Base-by-base conservation (phyloP, 2,797 vertebrate genomes). In the Choloepus didactylus region DNA sequence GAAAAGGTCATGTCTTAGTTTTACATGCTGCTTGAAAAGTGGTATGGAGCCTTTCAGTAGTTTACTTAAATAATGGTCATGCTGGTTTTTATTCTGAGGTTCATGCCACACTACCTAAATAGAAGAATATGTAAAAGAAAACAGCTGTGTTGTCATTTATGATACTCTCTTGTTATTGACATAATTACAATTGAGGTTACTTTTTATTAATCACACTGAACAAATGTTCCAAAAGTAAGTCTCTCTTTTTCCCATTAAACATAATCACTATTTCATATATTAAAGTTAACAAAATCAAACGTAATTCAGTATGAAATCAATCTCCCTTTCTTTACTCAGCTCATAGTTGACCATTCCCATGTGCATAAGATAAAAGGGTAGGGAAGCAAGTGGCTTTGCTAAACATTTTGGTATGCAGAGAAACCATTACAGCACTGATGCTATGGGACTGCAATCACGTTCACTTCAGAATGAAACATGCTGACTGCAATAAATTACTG, bases 171-270 rank as follows among this genome's bases (percentile, higher is more conserved):
- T 62, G 10, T 95, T 92, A 88, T 35, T 89, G 66, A 93, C 60
- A 91, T 95, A 96, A 96, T 56, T 93, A 16, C 54, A 77, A 79
- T 69, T 85, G 82, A 92, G 35, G 54, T 66, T 90, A n/a, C 67
- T 93, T 89, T 84, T 95, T 80, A 87, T 94, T 97, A 93, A 84
- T 96, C 89, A 92, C 29, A 49, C 41, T 86, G 69, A 91, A 83
- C 56, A 85, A 95, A 92, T 92, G 18, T 88, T 96, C 83, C 46
- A 95, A 95, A 96, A 93, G 80, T 80, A 70, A 66, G 14, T 49
- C 56, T 94, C 76, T 82, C 59, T 96, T 96, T 96, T 92, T 94
- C 82, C 88, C 96, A 93, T 95, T 95, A 89, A 94, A 77, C 29
- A 81, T 91, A 86, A 97, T 95, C 82, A 93, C 82, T 92, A 38